These are phyloP conservation scores for Pelobates cultripes DNA, from an alignment of 2,797 vertebrate genomes.

Conservation along the genomic window DNA sequence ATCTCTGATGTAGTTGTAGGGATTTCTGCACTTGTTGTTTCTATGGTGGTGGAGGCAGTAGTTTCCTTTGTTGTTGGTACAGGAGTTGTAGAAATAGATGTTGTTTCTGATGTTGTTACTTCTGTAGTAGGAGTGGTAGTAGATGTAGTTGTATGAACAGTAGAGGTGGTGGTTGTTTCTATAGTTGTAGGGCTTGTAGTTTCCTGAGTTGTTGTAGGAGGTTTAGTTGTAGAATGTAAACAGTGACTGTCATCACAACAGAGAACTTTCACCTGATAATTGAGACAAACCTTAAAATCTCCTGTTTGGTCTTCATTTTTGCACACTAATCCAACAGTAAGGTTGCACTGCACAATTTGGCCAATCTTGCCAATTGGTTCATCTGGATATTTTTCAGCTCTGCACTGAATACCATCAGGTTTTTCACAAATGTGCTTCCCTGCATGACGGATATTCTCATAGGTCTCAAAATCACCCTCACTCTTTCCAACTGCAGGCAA, in stretches of 20 bases:
- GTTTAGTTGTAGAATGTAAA: neutral
- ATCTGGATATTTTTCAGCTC: constrained; percentile 37
- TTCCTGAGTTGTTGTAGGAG: neutral
- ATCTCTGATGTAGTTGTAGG: neutral
- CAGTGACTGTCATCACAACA: constrained; percentile 67
- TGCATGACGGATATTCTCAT: constrained; percentile 42
- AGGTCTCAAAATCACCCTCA: constrained; percentile 73
- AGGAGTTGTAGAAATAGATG: constrained; percentile 1
- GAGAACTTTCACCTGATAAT: constrained; percentile 78
- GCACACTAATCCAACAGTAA: constrained; percentile 57
- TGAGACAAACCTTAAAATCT: constrained; percentile 63
- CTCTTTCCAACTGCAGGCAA: constrained; percentile 58
- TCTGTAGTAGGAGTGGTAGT: constrained; percentile 1
- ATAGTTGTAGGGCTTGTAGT: neutral
- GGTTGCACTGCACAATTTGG: constrained; percentile 59
- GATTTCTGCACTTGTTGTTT: neutral
- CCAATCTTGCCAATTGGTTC: constrained; percentile 24
- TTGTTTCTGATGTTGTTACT: neutral
- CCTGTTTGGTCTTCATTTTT: constrained; percentile 65
- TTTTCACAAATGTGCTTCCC: constrained; percentile 54
- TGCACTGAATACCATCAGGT: constrained; percentile 64
- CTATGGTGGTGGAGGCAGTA: neutral
- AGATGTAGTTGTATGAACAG: neutral
- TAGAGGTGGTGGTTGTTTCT: neutral
- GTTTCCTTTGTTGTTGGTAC: neutral